Base-by-base conservation (phyloP, 2,113 vertebrate genomes). In the Corythornis vintsioides region DNA sequence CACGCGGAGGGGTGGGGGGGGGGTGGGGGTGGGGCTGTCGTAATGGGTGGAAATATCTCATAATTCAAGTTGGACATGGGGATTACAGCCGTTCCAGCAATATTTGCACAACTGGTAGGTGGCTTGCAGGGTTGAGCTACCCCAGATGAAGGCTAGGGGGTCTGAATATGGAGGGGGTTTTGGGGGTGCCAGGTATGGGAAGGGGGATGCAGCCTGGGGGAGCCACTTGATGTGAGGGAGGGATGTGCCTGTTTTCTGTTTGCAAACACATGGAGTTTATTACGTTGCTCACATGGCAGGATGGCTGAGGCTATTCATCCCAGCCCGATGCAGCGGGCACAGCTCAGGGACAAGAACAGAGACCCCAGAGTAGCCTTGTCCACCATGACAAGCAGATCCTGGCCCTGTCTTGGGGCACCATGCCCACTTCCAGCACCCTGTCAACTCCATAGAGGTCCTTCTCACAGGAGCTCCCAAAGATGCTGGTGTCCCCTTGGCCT, bases 91-190 rank as follows among this genome's bases (percentile, higher is more conserved):
- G 92, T 97, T 94, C 91, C 77, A 33, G 96, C 93, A 92, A 92
- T 94, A 92, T 94, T 94, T 95, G 95, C 92, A 94, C 95, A 96
- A 96, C 91, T 94, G 94, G 92, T 71, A 98, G 98, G 98, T 80
- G 89, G 61, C 94, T 96, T 94, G 96, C 95, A 96, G 97, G 97
- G 94, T 64, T 60, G 83, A 60, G 88, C 85, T 0, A 45, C 84
- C 88, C 85, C 83, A 96, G 93, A 92, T 12, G 25, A 83, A 80
- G 67, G 89, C 70, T 4, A 7, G 73, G 65, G 25, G 19, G 53
- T 24, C 33, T 85, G 45, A 26, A 28, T 15, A 31, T 25, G 35
- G 67, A 79, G 35, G 50, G 25, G 26, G 15, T 78, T 73, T 65
- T 52, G 52, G 81, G 66, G 83, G 64, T 70, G 31, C 45, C 76